Base-by-base conservation (phyloP, 1,140 invertebrate genomes). In the Aradophagus sp. region DNA sequence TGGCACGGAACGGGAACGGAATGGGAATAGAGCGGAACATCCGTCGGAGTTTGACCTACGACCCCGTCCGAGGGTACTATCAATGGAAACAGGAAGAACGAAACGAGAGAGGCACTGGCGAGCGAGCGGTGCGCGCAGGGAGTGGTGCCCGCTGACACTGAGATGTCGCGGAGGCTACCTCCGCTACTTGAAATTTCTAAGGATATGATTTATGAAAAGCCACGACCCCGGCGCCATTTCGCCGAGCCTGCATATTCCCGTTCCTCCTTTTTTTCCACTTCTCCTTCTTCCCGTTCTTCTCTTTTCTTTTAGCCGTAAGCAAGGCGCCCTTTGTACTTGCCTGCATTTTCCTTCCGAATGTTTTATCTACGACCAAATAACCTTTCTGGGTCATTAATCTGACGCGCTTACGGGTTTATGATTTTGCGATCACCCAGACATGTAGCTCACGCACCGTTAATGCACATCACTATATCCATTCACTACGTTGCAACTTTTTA, bases 111-210 rank as follows among this genome's bases (percentile, higher is more conserved):
- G 44, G 41, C 31, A 47, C 31, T 29, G n/a, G n/a, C n/a, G n/a
- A n/a, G 36, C 23, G 36, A 45, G 11, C 31, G 41, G 34, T 52
- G 38, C 41, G 12, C 13, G 19, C 36, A 42, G 59, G 59, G 67
- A 63, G 53, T 71, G 67, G 67, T 63, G 32, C 32, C 36, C 35
- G 29, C 38, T 42, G 38, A 65, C 39, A 6, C 48, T 19, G 16
- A 59, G 59, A 65, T 65, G 59, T 71, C 67, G 53, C 59, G 27
- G 8, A 29, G 41, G 59, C 59, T 59, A 59, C 50, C 50, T 50
- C 48, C 44, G 65, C 61, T 66, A 74, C 68, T 75, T 72, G 63
- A 75, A 75, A 74, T 71, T 75, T 75, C 73, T 59, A 75, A 71
- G 63, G 47, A 59, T 65, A 75, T 75, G 69, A 76, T 70, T 76